Conservation (phyloP, 2,888 invertebrate species). For the Eupeodes latifasciatus region DNA sequence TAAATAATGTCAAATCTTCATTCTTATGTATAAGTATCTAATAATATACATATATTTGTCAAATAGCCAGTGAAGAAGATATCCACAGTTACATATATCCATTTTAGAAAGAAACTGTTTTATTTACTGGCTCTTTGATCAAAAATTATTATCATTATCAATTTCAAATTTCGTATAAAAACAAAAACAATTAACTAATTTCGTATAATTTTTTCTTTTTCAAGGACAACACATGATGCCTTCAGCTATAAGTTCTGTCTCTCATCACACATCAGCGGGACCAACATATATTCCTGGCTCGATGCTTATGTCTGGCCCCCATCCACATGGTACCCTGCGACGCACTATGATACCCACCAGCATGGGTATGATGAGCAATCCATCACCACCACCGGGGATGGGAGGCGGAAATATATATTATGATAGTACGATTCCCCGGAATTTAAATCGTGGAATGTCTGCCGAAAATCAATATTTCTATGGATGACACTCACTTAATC, state of each 20-base stretch:
- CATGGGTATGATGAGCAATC: slow-evolving; percentile 80
- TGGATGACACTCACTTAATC: slow-evolving; percentile 84
- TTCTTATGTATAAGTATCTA: no score
- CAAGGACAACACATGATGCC: slow-evolving; percentile 81
- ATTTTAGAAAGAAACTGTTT: not conserved
- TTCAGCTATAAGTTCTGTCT: slow-evolving; percentile 79
- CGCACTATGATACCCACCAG: slow-evolving; percentile 82
- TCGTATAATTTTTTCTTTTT: slow-evolving; percentile 4
- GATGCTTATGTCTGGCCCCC: slow-evolving; percentile 82
- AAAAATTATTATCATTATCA: not conserved
- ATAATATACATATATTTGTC: no score
- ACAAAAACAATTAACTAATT: not conserved
- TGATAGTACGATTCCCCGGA: slow-evolving; percentile 82
- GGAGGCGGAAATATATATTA: slow-evolving; percentile 80
- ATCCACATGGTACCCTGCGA: slow-evolving; percentile 81
- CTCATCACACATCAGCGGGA: slow-evolving; percentile 78
- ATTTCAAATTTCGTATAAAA: no score
- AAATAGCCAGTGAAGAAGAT: no score
- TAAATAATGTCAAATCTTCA: no score
- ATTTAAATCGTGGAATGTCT: slow-evolving; percentile 80
- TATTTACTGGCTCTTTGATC: not conserved
- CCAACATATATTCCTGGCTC: slow-evolving; percentile 82
- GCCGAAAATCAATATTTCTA: slow-evolving; percentile 82
- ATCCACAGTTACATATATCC: no score
- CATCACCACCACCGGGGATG: slow-evolving; percentile 72